A percentile compares a stretch with the other conserved stretches of the same genome.
phyloP scores from a whole-genome alignment of 2,888 invertebrate species.

The Heteromurus nitidus region DNA sequence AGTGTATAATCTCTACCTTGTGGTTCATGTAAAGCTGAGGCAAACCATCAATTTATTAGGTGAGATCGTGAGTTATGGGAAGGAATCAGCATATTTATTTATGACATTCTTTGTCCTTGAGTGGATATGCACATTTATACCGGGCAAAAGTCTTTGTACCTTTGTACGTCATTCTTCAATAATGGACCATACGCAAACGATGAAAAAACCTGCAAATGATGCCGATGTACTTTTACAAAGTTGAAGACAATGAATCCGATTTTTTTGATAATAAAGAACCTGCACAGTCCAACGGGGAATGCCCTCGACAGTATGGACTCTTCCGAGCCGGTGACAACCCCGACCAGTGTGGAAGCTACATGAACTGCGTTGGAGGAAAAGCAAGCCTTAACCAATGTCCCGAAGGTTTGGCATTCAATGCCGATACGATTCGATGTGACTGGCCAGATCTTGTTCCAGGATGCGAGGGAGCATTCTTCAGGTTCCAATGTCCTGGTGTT shows the following conservation, averaged over 20 bases:
- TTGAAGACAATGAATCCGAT: neutral
- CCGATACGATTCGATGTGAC: slow-evolving; percentile 85
- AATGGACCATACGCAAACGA: no score
- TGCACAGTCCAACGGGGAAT: slow-evolving; percentile 84
- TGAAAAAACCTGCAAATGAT: no score
- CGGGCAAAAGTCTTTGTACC: no score
- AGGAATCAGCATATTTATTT: no score
- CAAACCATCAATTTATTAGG: no score
- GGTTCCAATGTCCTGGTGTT: slow-evolving; percentile 84
- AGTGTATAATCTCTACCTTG: no score
- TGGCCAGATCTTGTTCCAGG: slow-evolving; percentile 87
- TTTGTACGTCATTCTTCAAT: no score
- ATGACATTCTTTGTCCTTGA: slow-evolving; percentile 36
- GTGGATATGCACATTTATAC: no score
- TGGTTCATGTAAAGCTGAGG: no score
- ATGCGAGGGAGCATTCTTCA: slow-evolving; percentile 79
- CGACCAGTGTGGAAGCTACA: slow-evolving; percentile 83
- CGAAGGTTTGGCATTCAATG: slow-evolving; percentile 87
- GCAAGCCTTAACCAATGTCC: slow-evolving; percentile 86
- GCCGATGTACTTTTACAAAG: no score
- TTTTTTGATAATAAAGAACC: slow-evolving; percentile 79
- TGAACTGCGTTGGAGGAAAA: slow-evolving; percentile 88
- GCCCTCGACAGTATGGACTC: slow-evolving; percentile 90
- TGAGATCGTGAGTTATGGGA: no score
- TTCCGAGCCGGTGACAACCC: slow-evolving; percentile 80